Conservation (phyloP, 2,888 invertebrate genomes). For the Cerastis rubricosa region DNA sequence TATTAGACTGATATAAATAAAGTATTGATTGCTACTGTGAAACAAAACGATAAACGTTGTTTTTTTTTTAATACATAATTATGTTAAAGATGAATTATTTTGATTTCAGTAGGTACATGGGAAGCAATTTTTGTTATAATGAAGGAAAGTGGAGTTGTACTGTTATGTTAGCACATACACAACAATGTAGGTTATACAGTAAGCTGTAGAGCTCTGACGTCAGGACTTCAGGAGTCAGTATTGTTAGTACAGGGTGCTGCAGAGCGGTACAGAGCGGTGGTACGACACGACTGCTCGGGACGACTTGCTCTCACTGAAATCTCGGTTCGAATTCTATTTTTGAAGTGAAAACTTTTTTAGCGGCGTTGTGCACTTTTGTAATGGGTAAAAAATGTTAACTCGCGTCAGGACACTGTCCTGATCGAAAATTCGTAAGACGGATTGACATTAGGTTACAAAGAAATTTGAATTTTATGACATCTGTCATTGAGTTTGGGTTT, state of each 20-base stretch:
- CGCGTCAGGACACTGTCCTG: too few species aligned
- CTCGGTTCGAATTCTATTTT: neutral
- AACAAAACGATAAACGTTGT: neutral
- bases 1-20: neutral
- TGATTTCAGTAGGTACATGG: neutral
- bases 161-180: neutral
- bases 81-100: neutral
- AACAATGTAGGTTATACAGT: neutral
- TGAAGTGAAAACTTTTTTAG: too few species aligned
- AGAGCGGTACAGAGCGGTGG: neutral
- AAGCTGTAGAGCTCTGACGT: slow-evolving; percentile 1
- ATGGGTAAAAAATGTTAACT: too few species aligned
- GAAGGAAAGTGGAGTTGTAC: neutral
- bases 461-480: too few species aligned
- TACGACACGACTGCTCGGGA: neutral
- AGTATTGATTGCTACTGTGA: neutral
- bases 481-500: too few species aligned
- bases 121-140: neutral
- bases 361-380: too few species aligned
- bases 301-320: neutral
- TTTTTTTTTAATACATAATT: too few species aligned
- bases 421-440: too few species aligned
- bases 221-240: neutral
- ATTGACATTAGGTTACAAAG: too few species aligned
- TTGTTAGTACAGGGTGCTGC: neutral